phyloP scores from a whole-genome alignment of 2,888 invertebrate species.

The Spilosoma lubricipeda region DNA sequence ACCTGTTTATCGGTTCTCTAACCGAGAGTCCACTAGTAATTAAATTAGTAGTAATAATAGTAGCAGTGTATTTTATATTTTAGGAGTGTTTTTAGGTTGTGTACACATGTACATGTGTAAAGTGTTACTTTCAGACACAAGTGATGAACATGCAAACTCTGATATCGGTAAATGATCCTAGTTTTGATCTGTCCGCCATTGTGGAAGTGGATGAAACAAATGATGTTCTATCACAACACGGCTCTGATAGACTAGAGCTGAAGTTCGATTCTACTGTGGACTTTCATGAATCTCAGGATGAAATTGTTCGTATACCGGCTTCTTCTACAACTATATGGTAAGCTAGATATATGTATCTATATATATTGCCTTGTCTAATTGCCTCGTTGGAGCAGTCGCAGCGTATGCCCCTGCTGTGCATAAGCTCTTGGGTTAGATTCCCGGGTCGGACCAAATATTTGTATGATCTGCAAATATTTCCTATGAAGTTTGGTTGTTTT shows the following conservation, averaged over 20 bases:
- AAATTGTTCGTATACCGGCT: conserved; percentile 66
- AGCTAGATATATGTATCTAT: conserved; percentile 4
- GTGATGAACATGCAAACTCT: conserved; percentile 81
- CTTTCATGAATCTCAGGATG: conserved; percentile 70
- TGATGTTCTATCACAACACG: conserved; percentile 70
- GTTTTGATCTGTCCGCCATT: conserved; percentile 81
- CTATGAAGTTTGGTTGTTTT: too few relatives aligned
- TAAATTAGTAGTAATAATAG: too few relatives aligned
- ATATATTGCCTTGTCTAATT: too few relatives aligned
- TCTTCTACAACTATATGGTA: conserved; percentile 78
- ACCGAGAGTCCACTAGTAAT: too few relatives aligned
- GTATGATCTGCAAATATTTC: too few relatives aligned
- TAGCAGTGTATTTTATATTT: too few relatives aligned
- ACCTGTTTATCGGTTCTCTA: too few relatives aligned
- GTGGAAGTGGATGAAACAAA: conserved; percentile 80
- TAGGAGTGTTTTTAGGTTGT: too few relatives aligned
- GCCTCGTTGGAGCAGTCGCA: too few relatives aligned
- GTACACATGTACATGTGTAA: background rate
- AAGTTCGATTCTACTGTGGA: conserved; percentile 76
- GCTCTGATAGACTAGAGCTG: conserved; percentile 74
- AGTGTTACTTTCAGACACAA: conserved; percentile 68
- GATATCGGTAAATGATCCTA: conserved; percentile 79
- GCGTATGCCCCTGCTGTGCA: too few relatives aligned
- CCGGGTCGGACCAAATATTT: too few relatives aligned
- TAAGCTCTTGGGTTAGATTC: too few relatives aligned